phyloP scores from a whole-genome alignment of 2,888 invertebrate genomes.

The Diaprepes abbreviatus region DNA sequence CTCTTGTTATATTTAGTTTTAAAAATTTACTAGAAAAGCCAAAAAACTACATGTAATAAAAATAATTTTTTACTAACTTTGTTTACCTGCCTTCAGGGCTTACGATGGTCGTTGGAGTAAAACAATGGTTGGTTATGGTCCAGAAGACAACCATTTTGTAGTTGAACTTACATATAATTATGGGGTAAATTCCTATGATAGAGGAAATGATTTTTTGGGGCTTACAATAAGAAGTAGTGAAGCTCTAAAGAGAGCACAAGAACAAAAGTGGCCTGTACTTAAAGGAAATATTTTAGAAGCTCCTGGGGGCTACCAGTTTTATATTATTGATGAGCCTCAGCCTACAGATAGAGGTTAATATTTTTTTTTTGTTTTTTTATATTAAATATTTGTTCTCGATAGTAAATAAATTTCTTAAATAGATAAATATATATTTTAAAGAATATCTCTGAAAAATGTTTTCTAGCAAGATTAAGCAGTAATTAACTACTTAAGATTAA shows the following conservation, averaged over 20 bases:
- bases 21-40: too few species aligned
- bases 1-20: background rate
- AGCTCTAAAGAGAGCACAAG: constrained; percentile 79
- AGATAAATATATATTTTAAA: too few species aligned
- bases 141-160: constrained; percentile 95
- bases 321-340: constrained; percentile 80
- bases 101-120: constrained; percentile 99
- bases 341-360: constrained; percentile 74
- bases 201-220: constrained; percentile 93
- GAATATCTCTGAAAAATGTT: too few species aligned
- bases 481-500: background rate
- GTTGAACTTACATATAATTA: constrained; percentile 98
- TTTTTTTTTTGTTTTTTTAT: too few species aligned
- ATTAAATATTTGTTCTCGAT: too few species aligned
- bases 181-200: constrained; percentile 87
- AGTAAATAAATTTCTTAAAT: too few species aligned
- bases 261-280: constrained; percentile 79
- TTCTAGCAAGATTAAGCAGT: background rate
- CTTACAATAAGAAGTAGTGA: constrained; percentile 87
- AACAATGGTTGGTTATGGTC: constrained; percentile 98
- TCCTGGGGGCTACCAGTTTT: constrained; percentile 94
- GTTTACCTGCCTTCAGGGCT: constrained; percentile 75
- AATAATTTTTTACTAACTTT: too few species aligned
- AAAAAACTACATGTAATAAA: too few species aligned
- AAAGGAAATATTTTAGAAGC: constrained; percentile 79